phyloP scores from a whole-genome alignment of 2,797 vertebrate species.

The Danio tinwini region DNA sequence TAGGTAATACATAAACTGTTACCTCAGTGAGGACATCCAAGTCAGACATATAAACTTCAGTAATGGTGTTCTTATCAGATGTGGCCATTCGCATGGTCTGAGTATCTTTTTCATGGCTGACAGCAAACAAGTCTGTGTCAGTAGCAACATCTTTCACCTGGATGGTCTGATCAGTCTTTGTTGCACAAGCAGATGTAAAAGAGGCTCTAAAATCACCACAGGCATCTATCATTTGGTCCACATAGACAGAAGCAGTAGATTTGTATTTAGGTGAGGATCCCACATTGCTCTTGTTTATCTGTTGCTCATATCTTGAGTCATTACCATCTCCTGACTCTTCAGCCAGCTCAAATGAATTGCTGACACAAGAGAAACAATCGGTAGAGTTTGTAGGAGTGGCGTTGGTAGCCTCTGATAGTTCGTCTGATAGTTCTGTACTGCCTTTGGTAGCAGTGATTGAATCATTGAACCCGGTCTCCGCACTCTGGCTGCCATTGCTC shows the following conservation, averaged over 20 bases:
- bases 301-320: conserved; percentile 19
- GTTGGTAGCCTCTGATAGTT: background rate
- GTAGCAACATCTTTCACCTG: conserved; percentile 44
- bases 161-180: conserved; percentile 29
- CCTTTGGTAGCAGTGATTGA: conserved; percentile 43
- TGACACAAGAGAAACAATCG: conserved; percentile 35
- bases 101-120: conserved; percentile 48
- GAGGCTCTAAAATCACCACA: conserved; percentile 41
- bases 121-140: conserved; percentile 38
- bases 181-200: conserved; percentile 37
- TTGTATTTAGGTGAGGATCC: conserved; percentile 46
- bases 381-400: conserved; percentile 17
- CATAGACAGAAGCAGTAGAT: background rate
- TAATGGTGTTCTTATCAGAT: conserved; percentile 66
- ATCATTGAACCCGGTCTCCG: background rate
- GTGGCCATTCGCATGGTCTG: conserved; percentile 63
- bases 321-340: background rate
- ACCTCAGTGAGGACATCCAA: conserved; percentile 73
- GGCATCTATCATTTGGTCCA: conserved; percentile 51
- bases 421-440: conserved; percentile 10
- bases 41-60: conserved; percentile 73
- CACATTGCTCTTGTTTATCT: conserved; percentile 38
- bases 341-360: conserved; percentile 6
- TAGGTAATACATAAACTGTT: background rate
- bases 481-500: background rate